A percentile compares a stretch with the other conserved stretches of the same genome.
These are phyloP conservation scores for Cynaeus angustus DNA, from an alignment of 2,888 invertebrate genomes.

Conservation along the genomic window DNA sequence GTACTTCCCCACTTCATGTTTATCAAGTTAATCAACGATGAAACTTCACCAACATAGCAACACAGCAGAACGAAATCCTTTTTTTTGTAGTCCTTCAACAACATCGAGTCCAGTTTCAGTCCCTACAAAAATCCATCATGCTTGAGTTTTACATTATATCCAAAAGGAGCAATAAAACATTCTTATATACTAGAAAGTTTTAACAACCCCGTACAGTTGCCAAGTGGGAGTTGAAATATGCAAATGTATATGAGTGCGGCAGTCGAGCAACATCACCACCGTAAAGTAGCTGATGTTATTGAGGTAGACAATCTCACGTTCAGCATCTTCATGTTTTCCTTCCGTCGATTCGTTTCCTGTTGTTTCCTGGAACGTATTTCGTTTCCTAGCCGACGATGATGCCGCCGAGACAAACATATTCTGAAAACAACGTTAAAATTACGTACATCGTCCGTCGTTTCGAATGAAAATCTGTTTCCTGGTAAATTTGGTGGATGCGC, in stretches of 20 bases:
- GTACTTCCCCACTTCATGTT: conserved; percentile 8
- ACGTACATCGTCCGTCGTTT: background rate
- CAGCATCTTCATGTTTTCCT: conserved; percentile 62
- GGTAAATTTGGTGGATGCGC: conserved; percentile 30
- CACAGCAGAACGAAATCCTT: background rate
- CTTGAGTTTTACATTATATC: conserved; percentile 29
- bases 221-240: conserved; percentile 37
- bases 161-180: conserved; percentile 33
- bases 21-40: conserved; percentile 29
- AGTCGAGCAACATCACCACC: conserved; percentile 18
- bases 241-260: conserved; percentile 11
- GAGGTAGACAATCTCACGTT: conserved; percentile 61
- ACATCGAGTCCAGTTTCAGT: conserved; percentile 10
- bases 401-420: background rate
- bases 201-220: conserved; percentile 28
- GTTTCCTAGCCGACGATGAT: background rate
- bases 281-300: conserved; percentile 44
- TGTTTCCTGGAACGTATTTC: conserved; percentile 19
- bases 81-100: background rate
- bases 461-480: background rate
- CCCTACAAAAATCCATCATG: conserved; percentile 26
- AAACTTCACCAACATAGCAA: conserved; percentile 5
- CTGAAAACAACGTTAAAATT: background rate
- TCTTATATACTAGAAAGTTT: conserved; percentile 33
- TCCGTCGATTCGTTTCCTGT: conserved; percentile 60